Evolutionary conservation across 2,113 vertebrate genomes (phyloP).

Genomic region (Syngnathus typhle): DNA sequence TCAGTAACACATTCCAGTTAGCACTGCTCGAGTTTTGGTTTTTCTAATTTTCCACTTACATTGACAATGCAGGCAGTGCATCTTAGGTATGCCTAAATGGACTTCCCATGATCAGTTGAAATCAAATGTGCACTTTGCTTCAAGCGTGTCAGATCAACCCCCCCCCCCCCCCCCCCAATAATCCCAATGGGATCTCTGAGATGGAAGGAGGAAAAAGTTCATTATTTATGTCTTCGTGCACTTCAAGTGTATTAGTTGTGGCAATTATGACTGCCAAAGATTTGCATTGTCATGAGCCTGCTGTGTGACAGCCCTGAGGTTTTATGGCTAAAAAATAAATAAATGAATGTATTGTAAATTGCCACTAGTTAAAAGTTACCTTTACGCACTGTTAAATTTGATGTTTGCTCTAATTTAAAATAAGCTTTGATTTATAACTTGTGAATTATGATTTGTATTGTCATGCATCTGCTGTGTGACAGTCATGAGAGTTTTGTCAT

Average conservation of each 20-base stretch:
- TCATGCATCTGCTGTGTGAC: not conserved
- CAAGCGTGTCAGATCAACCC: not conserved
- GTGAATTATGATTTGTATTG: not conserved
- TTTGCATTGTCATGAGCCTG: not conserved
- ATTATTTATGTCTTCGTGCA: conserved; percentile 11
- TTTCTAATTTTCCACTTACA: not conserved
- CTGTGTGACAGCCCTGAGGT: not conserved
- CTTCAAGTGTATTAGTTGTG: conserved; percentile 4
- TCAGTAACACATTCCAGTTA: not conserved
- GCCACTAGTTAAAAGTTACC: not conserved
- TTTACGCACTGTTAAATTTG: too few relatives aligned
- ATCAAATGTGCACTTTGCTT: not conserved
- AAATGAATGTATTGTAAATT: not conserved
- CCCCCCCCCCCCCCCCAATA: too few relatives aligned
- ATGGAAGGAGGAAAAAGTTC: not conserved
- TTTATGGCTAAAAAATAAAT: not conserved
- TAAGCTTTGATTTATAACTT: conserved; percentile 3
- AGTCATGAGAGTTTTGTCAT: not conserved
- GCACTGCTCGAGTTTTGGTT: not conserved
- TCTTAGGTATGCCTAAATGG: not conserved
- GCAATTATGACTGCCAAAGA: not conserved
- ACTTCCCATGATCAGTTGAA: not conserved
- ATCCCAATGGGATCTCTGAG: not conserved
- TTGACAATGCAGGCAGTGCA: not conserved
- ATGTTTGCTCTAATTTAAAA: not conserved